These are phyloP conservation scores for Pedetes capensis DNA, from an alignment of 2,113 vertebrate species.

Conservation along the genomic window DNA sequence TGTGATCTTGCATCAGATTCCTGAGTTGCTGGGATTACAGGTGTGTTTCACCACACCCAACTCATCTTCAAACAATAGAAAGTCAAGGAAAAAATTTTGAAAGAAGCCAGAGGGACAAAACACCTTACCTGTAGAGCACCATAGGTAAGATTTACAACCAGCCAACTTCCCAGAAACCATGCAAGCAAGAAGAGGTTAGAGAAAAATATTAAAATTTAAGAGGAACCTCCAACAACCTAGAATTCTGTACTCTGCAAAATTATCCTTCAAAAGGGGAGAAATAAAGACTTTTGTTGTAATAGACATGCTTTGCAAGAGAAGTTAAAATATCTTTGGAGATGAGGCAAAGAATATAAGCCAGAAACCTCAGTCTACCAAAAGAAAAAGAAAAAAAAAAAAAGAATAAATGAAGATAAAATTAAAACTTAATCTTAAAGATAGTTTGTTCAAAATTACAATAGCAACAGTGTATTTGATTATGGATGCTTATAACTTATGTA, in stretches of 20 bases:
- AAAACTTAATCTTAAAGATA: no score
- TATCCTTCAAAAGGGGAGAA: background rate
- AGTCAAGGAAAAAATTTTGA: background rate
- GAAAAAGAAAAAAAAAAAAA: background rate
- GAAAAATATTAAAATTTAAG: background rate
- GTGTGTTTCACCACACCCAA: no score
- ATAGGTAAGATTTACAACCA: background rate
- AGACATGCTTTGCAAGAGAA: background rate
- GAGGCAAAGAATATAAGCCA: background rate
- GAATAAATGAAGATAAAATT: no score
- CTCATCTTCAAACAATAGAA: background rate
- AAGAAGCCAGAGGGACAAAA: background rate
- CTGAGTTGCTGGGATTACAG: no score
- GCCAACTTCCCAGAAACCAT: background rate
- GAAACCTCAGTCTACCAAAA: background rate
- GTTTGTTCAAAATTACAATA: background rate
- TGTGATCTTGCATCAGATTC: no score
- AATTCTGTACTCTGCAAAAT: background rate
- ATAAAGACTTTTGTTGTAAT: background rate
- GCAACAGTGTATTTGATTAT: background rate
- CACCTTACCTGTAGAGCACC: background rate
- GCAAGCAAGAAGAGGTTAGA: background rate
- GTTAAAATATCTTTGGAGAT: background rate
- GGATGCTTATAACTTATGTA: background rate
- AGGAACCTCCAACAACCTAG: background rate